phyloP scores from a whole-genome alignment of 2,888 invertebrate species.

The Leptopilina drosophilae region DNA sequence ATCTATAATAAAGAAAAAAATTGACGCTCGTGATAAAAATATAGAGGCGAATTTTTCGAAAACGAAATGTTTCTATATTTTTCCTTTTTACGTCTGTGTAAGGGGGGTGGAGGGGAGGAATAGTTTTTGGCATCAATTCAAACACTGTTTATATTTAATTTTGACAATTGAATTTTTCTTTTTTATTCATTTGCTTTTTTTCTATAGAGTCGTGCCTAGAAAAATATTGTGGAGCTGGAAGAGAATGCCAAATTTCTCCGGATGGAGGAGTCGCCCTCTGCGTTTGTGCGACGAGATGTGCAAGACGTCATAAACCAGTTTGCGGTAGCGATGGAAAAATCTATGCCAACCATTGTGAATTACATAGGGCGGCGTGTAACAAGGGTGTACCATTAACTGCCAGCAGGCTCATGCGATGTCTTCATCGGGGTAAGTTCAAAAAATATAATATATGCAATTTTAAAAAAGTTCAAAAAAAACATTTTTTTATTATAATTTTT shows the following conservation, averaged over 20 bases:
- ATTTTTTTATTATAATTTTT: no score
- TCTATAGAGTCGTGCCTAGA: constrained; percentile 81
- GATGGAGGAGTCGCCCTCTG: constrained; percentile 79
- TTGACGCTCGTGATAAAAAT: not conserved
- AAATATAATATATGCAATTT: no score
- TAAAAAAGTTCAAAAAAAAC: no score
- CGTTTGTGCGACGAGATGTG: constrained; percentile 81
- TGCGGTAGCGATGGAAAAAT: constrained; percentile 84
- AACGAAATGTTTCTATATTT: not conserved
- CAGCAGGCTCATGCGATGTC: constrained; percentile 71
- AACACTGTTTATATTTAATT: constrained; percentile 29
- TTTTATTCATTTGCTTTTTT: constrained; percentile 53
- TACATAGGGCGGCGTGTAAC: constrained; percentile 82
- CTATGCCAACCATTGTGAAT: constrained; percentile 84
- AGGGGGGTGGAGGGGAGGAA: no score
- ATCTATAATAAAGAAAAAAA: no score
- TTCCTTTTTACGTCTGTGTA: not conserved
- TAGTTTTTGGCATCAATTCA: constrained; percentile 15
- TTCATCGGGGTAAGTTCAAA: constrained; percentile 62
- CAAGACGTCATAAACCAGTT: constrained; percentile 80
- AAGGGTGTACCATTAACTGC: constrained; percentile 78
- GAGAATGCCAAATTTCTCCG: constrained; percentile 80
- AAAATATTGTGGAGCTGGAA: constrained; percentile 83
- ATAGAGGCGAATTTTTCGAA: not conserved
- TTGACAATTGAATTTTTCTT: constrained; percentile 42